Conservation (phyloP, 2,888 invertebrate species). For the Physocephala rufipes region DNA sequence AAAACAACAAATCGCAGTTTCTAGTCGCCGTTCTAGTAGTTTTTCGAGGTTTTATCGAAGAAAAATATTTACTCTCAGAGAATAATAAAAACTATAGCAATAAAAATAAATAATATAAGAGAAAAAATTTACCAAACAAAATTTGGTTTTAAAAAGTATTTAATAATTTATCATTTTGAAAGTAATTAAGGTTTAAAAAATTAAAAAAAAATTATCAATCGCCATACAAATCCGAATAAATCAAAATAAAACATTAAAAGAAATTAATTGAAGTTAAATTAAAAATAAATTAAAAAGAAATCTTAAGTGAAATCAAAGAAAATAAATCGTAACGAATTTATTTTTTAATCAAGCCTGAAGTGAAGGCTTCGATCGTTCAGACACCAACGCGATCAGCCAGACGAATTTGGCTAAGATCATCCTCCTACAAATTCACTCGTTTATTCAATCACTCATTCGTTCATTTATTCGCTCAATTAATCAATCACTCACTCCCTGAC, state of each 20-base stretch:
- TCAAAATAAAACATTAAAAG: background rate
- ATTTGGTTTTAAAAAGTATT: no score
- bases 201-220: background rate
- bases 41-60: background rate
- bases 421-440: no score
- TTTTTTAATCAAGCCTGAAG: no score
- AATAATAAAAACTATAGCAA: background rate
- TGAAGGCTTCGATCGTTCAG: no score
- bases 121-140: no score
- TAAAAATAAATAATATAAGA: no score
- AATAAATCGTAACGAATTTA: background rate
- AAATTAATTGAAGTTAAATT: background rate
- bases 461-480: no score
- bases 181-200: background rate
- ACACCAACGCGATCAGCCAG: no score
- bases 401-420: no score
- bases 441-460: no score
- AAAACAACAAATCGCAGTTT: constrained; percentile 17
- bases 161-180: no score
- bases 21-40: constrained; percentile 6
- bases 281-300: background rate
- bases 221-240: background rate
- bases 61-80: background rate
- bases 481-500: no score
- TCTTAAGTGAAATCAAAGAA: background rate